Evolutionary conservation across 2,888 invertebrate genomes (phyloP).

Genomic region (Xylota sylvarum): DNA sequence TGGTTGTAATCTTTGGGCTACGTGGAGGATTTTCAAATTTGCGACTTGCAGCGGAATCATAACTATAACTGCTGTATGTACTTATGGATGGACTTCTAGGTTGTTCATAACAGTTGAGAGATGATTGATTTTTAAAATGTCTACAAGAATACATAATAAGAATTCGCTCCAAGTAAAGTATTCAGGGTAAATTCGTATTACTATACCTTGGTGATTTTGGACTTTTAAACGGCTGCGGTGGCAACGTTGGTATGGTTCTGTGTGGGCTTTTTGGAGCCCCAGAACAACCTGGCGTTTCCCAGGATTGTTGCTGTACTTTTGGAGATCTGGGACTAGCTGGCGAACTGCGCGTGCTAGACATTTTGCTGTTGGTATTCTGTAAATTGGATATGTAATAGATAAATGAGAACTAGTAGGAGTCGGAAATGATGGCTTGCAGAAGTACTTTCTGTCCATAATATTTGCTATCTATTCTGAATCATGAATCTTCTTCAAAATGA

Average conservation of each 20-base stretch:
- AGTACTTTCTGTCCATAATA: too few relatives aligned
- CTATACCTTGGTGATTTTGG: slow-evolving; percentile 83
- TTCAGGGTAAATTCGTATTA: not conserved
- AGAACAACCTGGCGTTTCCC: slow-evolving; percentile 77
- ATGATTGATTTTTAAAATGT: slow-evolving; percentile 72
- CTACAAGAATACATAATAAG: slow-evolving; percentile 14
- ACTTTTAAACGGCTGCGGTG: slow-evolving; percentile 81
- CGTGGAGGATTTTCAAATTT: slow-evolving; percentile 82
- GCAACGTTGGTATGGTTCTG: slow-evolving; percentile 77
- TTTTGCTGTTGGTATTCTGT: slow-evolving; percentile 64
- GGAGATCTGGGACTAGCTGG: slow-evolving; percentile 79
- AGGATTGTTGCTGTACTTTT: slow-evolving; percentile 79
- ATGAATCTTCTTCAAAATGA: too few relatives aligned
- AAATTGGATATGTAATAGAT: not conserved
- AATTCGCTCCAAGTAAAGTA: not conserved
- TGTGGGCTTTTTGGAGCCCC: slow-evolving; percentile 66
- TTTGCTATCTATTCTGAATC: too few relatives aligned
- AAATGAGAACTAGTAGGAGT: too few relatives aligned
- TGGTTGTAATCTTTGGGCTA: slow-evolving; percentile 84
- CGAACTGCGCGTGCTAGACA: slow-evolving; percentile 77
- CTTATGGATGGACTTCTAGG: slow-evolving; percentile 79
- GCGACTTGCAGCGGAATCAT: slow-evolving; percentile 78
- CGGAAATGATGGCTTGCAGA: too few relatives aligned
- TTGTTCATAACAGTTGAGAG: slow-evolving; percentile 66
- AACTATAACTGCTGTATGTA: slow-evolving; percentile 78